Percentiles rank a stretch among this genome's conserved stretches.
These are phyloP conservation scores for Hippocampus zosterae DNA, from an alignment of 2,113 vertebrate genomes.

Conservation along the genomic window DNA sequence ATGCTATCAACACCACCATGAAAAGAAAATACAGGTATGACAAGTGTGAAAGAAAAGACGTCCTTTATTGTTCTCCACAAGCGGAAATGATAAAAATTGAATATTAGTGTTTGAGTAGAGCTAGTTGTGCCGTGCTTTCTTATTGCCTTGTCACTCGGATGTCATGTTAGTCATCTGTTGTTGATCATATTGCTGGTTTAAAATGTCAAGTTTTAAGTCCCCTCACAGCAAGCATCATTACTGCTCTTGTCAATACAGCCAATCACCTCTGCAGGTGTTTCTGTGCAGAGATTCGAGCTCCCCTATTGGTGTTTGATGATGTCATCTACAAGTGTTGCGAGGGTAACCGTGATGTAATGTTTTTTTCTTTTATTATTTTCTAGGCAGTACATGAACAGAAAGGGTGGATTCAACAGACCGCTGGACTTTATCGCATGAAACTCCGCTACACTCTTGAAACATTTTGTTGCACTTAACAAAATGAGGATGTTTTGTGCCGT, in stretches of 20 bases:
- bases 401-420: slow-evolving; percentile 97
- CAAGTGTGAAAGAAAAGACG: background rate
- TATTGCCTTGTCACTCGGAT: background rate
- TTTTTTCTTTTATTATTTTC: slow-evolving; percentile 58
- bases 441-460: background rate
- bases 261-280: slow-evolving; percentile 73
- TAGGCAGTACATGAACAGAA: slow-evolving; percentile 99
- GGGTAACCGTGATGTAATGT: slow-evolving; percentile 74
- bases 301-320: slow-evolving; percentile 74
- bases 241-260: slow-evolving; percentile 47
- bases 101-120: background rate
- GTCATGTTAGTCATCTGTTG: background rate
- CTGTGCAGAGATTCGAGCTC: slow-evolving; percentile 55
- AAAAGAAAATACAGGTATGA: slow-evolving; percentile 96
- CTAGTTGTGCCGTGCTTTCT: background rate
- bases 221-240: slow-evolving; percentile 20
- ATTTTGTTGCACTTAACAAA: background rate
- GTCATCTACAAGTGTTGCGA: slow-evolving; percentile 72
- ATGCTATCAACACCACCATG: slow-evolving; percentile 88
- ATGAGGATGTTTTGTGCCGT: slow-evolving; percentile 1
- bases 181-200: slow-evolving; percentile 9
- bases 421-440: slow-evolving; percentile 95
- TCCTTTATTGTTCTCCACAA: background rate
- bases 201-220: slow-evolving; percentile 24
- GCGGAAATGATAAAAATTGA: background rate